A percentile compares a stretch with the other conserved stretches of the same genome.
Evolutionary conservation across 2,113 vertebrate genomes (phyloP).

Genomic region (Aegotheles bennettii): DNA sequence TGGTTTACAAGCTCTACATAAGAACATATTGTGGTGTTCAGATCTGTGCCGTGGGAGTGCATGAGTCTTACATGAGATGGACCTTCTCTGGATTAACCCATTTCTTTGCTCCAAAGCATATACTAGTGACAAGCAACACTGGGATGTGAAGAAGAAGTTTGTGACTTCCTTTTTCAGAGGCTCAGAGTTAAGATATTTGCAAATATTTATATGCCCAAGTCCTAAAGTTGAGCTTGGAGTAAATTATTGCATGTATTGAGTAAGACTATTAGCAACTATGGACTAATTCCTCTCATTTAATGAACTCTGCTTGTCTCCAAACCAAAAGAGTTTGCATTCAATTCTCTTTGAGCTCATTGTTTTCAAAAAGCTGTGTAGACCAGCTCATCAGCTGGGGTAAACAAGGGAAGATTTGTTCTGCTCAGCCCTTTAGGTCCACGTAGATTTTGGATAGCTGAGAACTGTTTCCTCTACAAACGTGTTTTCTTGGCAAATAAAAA

Average conservation of each 20-base stretch:
- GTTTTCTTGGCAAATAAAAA: rapidly evolving
- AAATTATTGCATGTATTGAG: not conserved
- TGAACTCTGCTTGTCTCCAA: not conserved
- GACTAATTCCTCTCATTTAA: not conserved
- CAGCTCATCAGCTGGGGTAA: not conserved
- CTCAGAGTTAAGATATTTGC: not conserved
- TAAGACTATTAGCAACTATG: not conserved
- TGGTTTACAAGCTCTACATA: not conserved
- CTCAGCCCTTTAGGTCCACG: not conserved
- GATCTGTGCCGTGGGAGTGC: not conserved
- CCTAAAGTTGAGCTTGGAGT: not conserved
- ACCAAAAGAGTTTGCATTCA: not conserved
- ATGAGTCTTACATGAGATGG: not conserved
- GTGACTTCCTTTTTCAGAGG: not conserved
- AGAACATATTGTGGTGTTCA: not conserved
- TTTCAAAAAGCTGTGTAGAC: not conserved
- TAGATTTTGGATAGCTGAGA: not conserved
- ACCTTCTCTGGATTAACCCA: not conserved
- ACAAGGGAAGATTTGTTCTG: not conserved
- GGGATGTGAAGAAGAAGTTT: not conserved
- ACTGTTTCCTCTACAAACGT: too few relatives aligned
- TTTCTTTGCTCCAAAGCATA: not conserved
- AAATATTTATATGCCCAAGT: not conserved
- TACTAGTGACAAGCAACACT: not conserved
- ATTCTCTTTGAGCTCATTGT: not conserved